These are phyloP conservation scores for Typhlichthys eigenmanni DNA, from an alignment of 2,797 vertebrate genomes.

Conservation along the genomic window DNA sequence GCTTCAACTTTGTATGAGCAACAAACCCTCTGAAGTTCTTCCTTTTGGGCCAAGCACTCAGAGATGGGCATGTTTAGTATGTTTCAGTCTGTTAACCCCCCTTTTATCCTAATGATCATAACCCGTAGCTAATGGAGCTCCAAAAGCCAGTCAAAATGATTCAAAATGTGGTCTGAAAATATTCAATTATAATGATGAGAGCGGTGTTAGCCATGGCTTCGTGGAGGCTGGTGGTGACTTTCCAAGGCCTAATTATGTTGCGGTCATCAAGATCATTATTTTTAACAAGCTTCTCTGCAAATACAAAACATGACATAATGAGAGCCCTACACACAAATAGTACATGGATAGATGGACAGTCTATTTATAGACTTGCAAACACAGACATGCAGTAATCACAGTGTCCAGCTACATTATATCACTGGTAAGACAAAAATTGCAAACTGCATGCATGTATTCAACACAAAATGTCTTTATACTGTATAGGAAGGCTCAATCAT, in stretches of 20 bases:
- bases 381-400: no score
- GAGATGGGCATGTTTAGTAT: slow-evolving; percentile 47
- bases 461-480: no score
- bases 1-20: slow-evolving; percentile 56
- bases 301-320: slow-evolving; percentile 54
- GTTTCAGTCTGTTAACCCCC: slow-evolving; percentile 47
- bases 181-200: slow-evolving; percentile 66
- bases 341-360: slow-evolving; percentile 18
- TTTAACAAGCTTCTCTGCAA: slow-evolving; percentile 49
- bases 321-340: slow-evolving; percentile 49
- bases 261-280: slow-evolving; percentile 71
- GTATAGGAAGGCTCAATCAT: no score
- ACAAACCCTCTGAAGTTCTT: slow-evolving; percentile 62
- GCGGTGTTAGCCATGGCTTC: slow-evolving; percentile 34
- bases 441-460: no score
- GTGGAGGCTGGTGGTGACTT: slow-evolving; percentile 49
- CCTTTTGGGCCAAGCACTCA: slow-evolving; percentile 53
- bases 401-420: no score
- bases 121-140: slow-evolving; percentile 68
- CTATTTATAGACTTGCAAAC: slow-evolving; percentile 17
- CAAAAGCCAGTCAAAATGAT: slow-evolving; percentile 65
- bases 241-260: slow-evolving; percentile 60
- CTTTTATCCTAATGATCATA: slow-evolving; percentile 71
- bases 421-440: no score
- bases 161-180: slow-evolving; percentile 63